These are phyloP conservation scores for Minunthozetes semirufus DNA, from an alignment of 2,888 invertebrate species.

Conservation along the genomic window DNA sequence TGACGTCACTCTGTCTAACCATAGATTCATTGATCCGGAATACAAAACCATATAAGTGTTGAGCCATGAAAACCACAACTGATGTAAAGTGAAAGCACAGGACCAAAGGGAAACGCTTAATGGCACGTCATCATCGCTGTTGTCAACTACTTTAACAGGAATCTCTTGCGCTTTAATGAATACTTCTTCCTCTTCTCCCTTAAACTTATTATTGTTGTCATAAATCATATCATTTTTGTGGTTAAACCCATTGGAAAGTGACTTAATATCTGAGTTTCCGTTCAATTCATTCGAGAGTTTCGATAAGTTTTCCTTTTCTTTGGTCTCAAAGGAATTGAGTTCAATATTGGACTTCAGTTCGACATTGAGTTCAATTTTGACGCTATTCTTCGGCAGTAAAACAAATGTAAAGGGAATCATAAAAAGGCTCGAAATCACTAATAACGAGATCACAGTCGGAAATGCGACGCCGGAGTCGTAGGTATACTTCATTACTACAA, in stretches of 20 bases:
- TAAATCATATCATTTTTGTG: background rate
- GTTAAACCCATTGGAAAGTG: background rate
- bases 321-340: background rate
- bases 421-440: constrained; percentile 39
- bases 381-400: constrained; percentile 37
- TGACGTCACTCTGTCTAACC: constrained; percentile 39
- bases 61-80: constrained; percentile 43
- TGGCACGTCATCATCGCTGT: constrained; percentile 31
- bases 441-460: constrained; percentile 38
- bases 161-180: background rate
- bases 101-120: constrained; percentile 39
- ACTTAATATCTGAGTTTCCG: background rate
- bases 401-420: constrained; percentile 42
- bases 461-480: constrained; percentile 41
- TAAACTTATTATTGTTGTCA: background rate
- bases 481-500: constrained; percentile 42
- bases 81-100: constrained; percentile 40
- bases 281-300: background rate
- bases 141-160: background rate
- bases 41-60: constrained; percentile 43
- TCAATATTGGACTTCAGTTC: background rate
- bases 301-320: constrained; percentile 22
- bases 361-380: constrained; percentile 10
- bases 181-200: constrained; percentile 3
- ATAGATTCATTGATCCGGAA: constrained; percentile 42